These are phyloP conservation scores for Notodonta ziczac DNA, from an alignment of 2,888 invertebrate genomes.

Conservation along the genomic window DNA sequence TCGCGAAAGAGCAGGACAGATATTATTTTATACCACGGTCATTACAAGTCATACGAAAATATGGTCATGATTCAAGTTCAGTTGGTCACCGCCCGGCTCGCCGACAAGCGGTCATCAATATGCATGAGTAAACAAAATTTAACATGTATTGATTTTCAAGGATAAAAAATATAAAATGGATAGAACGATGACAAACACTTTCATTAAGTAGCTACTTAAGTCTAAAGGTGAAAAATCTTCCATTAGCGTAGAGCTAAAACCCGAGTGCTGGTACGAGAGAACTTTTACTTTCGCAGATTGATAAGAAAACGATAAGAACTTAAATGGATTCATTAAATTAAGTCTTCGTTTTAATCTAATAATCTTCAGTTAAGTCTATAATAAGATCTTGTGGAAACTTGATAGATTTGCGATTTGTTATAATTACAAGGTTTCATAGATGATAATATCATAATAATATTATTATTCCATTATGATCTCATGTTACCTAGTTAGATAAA, in stretches of 20 bases:
- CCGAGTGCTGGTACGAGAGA: slow-evolving; percentile 4
- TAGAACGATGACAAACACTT: no score
- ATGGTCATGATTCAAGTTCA: no score
- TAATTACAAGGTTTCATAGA: not conserved
- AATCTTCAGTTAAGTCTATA: not conserved
- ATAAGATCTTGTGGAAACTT: not conserved
- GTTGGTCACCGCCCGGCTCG: no score
- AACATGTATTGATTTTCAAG: no score
- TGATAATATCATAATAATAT: no score
- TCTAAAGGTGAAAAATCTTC: not conserved
- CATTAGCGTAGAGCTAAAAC: not conserved
- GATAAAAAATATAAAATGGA: no score
- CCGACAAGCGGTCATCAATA: no score
- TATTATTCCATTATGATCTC: no score
- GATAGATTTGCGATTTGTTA: not conserved
- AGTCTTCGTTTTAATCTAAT: slow-evolving; percentile 5
- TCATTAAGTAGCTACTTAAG: not conserved
- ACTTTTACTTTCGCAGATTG: slow-evolving; percentile 7
- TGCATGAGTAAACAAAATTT: no score
- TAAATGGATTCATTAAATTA: slow-evolving; percentile 8
- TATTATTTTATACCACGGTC: no score
- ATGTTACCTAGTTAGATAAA: not conserved
- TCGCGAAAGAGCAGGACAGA: no score
- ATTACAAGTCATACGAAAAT: no score
- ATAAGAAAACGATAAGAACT: slow-evolving; percentile 11